Percentiles rank a stretch among this genome's conserved stretches.
Conservation (phyloP, 2,797 vertebrate genomes). For the Periparus ater region DNA sequence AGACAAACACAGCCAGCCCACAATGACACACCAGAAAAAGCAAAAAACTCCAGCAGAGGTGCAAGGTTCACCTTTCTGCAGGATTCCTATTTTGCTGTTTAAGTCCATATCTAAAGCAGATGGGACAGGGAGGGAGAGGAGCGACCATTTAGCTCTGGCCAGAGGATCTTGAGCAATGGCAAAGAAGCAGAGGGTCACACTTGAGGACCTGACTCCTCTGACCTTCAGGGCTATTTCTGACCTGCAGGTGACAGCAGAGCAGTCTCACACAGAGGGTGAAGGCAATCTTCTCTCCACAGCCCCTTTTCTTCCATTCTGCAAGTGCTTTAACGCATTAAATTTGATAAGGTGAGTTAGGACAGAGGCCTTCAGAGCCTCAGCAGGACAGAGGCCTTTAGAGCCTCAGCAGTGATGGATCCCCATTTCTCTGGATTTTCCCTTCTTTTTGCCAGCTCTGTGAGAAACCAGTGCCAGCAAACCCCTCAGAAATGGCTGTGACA, state of each 20-base stretch:
- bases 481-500: neutral
- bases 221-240: neutral
- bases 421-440: neutral
- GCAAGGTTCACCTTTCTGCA: neutral
- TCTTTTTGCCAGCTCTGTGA: neutral
- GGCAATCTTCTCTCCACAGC: neutral
- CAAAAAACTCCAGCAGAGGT: neutral
- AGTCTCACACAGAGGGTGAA: neutral
- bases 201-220: neutral
- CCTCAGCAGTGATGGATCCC: rapidly evolving
- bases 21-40: neutral
- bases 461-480: neutral
- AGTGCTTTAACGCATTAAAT: neutral
- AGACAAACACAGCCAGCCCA: neutral
- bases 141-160: neutral
- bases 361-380: neutral
- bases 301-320: neutral
- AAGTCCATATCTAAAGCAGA: neutral
- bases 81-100: neutral
- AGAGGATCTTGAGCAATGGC: neutral
- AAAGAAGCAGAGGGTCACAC: neutral
- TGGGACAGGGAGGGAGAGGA: neutral
- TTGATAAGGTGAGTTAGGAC: neutral
- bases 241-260: neutral
- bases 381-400: neutral